A percentile compares a stretch with the other conserved stretches of the same genome.
Evolutionary conservation across 2,113 vertebrate genomes (phyloP).

Genomic region (Paramisgurnus dabryanus): DNA sequence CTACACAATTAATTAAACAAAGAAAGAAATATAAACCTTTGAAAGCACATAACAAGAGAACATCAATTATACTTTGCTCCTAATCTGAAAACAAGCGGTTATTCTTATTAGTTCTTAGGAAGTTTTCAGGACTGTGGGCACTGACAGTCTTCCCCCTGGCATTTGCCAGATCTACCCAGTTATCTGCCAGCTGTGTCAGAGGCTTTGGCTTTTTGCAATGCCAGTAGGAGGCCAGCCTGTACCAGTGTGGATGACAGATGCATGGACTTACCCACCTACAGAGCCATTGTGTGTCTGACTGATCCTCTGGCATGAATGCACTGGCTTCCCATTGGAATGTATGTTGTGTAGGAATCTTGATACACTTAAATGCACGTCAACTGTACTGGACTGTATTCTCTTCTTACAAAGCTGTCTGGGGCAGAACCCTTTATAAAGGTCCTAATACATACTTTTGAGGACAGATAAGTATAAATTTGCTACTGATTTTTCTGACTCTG

Average conservation of each 20-base stretch:
- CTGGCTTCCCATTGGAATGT: conserved; percentile 2
- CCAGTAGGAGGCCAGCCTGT: conserved; percentile 46
- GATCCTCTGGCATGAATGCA: conserved; percentile 51
- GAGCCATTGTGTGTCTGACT: conserved; percentile 48
- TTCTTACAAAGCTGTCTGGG: too few species aligned
- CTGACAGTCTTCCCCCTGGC: conserved; percentile 13
- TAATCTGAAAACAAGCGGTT: conserved; percentile 3
- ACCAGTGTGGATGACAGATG: conserved; percentile 33
- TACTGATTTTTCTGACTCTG: too few species aligned
- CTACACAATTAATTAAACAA: conserved; percentile 10
- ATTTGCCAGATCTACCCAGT: conserved; percentile 4
- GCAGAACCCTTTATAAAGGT: too few species aligned
- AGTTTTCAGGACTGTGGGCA: background rate
- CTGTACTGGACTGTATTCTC: background rate
- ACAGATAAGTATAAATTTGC: too few species aligned
- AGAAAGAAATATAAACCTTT: conserved; percentile 12
- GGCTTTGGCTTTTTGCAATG: conserved; percentile 46
- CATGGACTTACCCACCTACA: conserved; percentile 50
- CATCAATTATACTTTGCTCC: background rate
- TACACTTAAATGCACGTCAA: background rate
- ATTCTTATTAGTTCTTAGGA: background rate
- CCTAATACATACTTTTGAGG: too few species aligned
- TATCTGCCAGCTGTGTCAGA: conserved; percentile 44
- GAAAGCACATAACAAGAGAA: background rate
- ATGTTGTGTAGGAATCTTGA: conserved; percentile 24